These are phyloP conservation scores for Heliornis fulica DNA, from an alignment of 2,113 vertebrate genomes.

Conservation along the genomic window DNA sequence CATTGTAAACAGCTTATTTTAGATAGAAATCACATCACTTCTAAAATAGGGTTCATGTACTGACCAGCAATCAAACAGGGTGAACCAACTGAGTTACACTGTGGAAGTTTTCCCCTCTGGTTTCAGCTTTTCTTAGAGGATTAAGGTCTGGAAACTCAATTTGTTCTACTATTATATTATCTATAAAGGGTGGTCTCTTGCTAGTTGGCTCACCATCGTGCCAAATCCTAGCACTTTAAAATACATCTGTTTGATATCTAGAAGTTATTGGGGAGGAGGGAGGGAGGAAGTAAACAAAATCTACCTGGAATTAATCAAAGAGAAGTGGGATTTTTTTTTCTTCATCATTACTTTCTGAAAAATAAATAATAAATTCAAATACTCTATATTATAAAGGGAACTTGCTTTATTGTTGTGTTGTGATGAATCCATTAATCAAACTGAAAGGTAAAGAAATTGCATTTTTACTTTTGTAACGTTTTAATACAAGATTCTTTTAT, in stretches of 20 bases:
- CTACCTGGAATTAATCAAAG: constrained; percentile 20
- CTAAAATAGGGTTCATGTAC: constrained; percentile 32
- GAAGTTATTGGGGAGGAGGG: background rate
- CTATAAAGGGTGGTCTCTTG: constrained; percentile 12
- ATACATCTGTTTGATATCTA: background rate
- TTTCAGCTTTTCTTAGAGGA: constrained; percentile 47
- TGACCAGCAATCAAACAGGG: constrained; percentile 22
- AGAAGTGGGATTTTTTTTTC: background rate
- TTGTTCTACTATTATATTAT: constrained; percentile 23
- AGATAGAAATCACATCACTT: constrained; percentile 50
- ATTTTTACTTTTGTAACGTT: constrained; percentile 59
- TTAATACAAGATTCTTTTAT: constrained; percentile 47
- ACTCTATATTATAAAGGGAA: constrained; percentile 2
- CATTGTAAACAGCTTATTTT: constrained; percentile 59
- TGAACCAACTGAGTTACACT: constrained; percentile 20
- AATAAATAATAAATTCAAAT: background rate
- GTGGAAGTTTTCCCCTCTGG: background rate
- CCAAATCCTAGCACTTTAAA: constrained; percentile 21
- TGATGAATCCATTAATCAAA: constrained; percentile 63
- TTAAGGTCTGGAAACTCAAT: constrained; percentile 37
- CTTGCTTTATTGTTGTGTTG: constrained; percentile 13
- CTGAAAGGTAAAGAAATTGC: constrained; percentile 66
- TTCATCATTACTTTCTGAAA: constrained; percentile 4
- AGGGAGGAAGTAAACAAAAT: background rate
- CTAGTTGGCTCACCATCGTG: background rate